phyloP scores from a whole-genome alignment of 2,888 invertebrate species.

The Netelia virgata region DNA sequence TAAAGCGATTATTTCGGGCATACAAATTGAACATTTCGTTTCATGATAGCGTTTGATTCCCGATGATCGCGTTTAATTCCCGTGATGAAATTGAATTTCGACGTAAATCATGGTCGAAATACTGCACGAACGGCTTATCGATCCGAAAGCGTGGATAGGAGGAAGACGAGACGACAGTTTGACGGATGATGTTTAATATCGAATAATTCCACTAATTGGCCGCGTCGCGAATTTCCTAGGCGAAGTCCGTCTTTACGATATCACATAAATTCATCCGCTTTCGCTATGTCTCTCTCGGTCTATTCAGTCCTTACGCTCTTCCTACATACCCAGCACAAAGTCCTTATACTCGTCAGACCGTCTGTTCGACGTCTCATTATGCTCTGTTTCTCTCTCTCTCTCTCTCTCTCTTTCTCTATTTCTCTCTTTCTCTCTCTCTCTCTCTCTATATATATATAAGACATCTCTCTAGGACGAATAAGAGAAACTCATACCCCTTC shows the following conservation, averaged over 20 bases:
- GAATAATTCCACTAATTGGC: slow-evolving; percentile 57
- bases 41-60: neutral
- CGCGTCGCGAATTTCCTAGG: slow-evolving; percentile 13
- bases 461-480: slow-evolving; percentile 18
- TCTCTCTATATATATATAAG: too few relatives aligned
- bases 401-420: neutral
- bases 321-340: neutral
- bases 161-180: slow-evolving; percentile 9
- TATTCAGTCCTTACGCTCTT: neutral
- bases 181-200: slow-evolving; percentile 39
- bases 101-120: neutral
- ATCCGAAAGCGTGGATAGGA: neutral
- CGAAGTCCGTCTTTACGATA: slow-evolving; percentile 26
- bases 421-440: too few relatives aligned
- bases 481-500: neutral
- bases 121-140: neutral
- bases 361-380: slow-evolving; percentile 23
- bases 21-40: neutral
- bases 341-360: slow-evolving; percentile 12
- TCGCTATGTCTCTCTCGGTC: neutral
- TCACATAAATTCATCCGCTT: neutral
- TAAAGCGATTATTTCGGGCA: neutral
- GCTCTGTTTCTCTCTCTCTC: neutral
- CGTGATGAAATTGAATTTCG: neutral
- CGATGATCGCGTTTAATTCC: neutral